Conservation (phyloP, 2,113 vertebrate genomes). For the Probosciger aterrimus region DNA sequence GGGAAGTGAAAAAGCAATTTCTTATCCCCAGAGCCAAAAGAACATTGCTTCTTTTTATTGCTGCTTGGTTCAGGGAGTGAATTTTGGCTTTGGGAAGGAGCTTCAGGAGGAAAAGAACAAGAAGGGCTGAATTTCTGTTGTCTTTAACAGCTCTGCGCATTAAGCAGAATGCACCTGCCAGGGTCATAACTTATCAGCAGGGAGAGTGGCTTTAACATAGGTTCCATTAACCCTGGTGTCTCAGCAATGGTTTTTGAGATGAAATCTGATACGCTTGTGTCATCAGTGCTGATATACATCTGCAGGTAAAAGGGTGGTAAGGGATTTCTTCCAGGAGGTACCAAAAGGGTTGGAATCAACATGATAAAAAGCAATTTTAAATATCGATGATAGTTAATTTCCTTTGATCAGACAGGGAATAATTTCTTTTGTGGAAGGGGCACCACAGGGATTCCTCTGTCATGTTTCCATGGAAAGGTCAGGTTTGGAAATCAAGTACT, state of each 20-base stretch:
- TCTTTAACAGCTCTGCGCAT: neutral
- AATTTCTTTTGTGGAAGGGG: neutral
- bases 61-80: neutral
- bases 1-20: neutral
- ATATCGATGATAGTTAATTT: neutral
- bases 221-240: neutral
- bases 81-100: neutral
- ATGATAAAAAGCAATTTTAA: neutral
- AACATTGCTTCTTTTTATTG: neutral
- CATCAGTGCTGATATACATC: neutral
- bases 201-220: neutral
- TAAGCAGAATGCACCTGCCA: neutral
- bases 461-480: neutral
- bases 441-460: neutral
- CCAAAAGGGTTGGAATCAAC: neutral
- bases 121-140: neutral
- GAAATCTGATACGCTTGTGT: neutral
- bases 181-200: neutral
- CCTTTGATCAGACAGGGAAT: neutral
- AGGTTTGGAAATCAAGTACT: neutral
- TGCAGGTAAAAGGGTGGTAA: neutral
- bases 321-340: neutral
- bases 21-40: neutral
- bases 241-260: neutral
- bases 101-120: neutral